These are phyloP conservation scores for Trichosurus vulpecula DNA, from an alignment of 2,797 vertebrate species.

Conservation along the genomic window DNA sequence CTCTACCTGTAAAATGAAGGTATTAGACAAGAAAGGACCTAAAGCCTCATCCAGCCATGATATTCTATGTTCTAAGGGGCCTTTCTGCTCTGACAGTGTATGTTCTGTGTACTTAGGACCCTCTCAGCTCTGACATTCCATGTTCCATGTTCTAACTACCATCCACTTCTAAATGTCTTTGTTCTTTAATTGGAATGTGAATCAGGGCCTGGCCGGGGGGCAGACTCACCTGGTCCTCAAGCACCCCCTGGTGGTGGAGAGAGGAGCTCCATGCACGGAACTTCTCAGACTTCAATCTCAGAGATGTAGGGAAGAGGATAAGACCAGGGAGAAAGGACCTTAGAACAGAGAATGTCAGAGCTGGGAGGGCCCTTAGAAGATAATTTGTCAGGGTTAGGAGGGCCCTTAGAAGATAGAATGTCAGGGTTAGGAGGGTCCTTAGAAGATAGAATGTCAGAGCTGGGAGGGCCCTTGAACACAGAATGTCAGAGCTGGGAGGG, in stretches of 20 bases:
- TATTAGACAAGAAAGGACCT: background rate
- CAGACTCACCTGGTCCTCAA: background rate
- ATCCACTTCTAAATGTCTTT: background rate
- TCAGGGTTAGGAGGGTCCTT: background rate
- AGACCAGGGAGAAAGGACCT: background rate
- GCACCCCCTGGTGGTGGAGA: background rate
- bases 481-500: too few species aligned
- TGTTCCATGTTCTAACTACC: background rate
- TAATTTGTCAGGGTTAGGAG: background rate
- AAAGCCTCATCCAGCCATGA: background rate
- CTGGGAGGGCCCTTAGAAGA: background rate
- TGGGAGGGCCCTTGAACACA: too few species aligned
- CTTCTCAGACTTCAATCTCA: background rate
- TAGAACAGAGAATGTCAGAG: background rate
- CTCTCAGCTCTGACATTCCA: background rate
- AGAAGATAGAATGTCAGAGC: background rate
- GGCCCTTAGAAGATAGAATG: background rate
- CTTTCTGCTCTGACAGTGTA: background rate
- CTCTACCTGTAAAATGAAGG: background rate
- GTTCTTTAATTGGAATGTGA: background rate
- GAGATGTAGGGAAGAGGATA: background rate
- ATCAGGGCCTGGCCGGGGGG: background rate
- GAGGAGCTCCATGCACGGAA: background rate
- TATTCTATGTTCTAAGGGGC: background rate
- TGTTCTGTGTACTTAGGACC: background rate